Conservation (phyloP, 2,888 invertebrate genomes). For the Pediacus dermestoides region DNA sequence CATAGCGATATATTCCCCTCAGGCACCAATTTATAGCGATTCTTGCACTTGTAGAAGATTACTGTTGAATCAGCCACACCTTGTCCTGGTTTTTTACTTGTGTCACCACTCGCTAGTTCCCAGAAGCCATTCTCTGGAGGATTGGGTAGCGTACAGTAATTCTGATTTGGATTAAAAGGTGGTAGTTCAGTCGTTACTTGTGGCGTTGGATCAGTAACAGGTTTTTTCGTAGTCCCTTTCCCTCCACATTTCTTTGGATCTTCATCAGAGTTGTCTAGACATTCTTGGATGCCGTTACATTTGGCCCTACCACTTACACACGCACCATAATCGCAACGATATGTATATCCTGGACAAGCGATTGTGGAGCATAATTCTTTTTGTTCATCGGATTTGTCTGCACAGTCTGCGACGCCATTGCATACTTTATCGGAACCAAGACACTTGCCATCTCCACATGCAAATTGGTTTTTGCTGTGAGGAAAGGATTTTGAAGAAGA, state of each 20-base stretch:
- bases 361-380: conserved; percentile 28
- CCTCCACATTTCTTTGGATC: conserved; percentile 16
- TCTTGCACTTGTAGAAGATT: conserved; percentile 27
- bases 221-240: conserved; percentile 17
- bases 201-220: conserved; percentile 2
- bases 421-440: conserved; percentile 32
- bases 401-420: conserved; percentile 36
- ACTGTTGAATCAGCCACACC: conserved; percentile 19
- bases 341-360: conserved; percentile 32
- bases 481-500: background rate
- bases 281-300: conserved; percentile 54
- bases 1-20: background rate
- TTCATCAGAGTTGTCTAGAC: conserved; percentile 55
- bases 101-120: conserved; percentile 11
- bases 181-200: conserved; percentile 10
- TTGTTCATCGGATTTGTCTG: conserved; percentile 39
- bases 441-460: conserved; percentile 32
- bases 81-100: conserved; percentile 19
- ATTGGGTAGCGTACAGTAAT: conserved; percentile 29
- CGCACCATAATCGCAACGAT: conserved; percentile 39
- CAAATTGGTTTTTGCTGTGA: conserved; percentile 31
- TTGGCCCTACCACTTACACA: conserved; percentile 47
- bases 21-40: conserved; percentile 20
- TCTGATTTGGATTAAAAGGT: background rate
- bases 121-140: conserved; percentile 33